These are phyloP conservation scores for Phyto melanocephala DNA, from an alignment of 2,888 invertebrate species.

Conservation along the genomic window DNA sequence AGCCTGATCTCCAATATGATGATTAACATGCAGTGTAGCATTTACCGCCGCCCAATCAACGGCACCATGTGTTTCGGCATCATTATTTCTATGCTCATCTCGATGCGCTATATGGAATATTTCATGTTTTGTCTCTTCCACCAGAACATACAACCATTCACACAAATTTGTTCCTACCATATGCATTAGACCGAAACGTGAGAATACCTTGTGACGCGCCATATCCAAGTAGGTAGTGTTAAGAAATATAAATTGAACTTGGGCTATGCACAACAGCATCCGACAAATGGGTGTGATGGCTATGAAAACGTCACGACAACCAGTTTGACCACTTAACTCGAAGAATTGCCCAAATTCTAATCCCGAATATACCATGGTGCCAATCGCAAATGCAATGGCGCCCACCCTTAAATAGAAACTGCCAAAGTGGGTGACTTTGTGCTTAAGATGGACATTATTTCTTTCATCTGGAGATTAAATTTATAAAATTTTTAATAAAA, in stretches of 20 bases:
- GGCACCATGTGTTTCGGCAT: conserved; percentile 62
- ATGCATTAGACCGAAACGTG: conserved; percentile 95
- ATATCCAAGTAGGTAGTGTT: conserved; percentile 88
- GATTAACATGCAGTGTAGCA: conserved; percentile 66
- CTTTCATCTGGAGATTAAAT: conserved; percentile 72
- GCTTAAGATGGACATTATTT: conserved; percentile 76
- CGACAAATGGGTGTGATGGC: conserved; percentile 91
- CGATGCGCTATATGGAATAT: conserved; percentile 85
- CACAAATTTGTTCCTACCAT: conserved; percentile 93
- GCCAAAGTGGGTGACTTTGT: conserved; percentile 83
- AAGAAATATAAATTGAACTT: conserved; percentile 96
- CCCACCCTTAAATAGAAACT: conserved; percentile 93
- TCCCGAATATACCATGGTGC: conserved; percentile 86
- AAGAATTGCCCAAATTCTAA: conserved; percentile 88
- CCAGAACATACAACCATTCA: conserved; percentile 93
- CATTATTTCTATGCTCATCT: conserved; percentile 64
- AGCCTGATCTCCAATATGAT: conserved; percentile 50
- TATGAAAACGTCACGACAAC: conserved; percentile 83
- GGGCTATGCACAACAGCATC: conserved; percentile 90
- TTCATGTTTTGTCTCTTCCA: conserved; percentile 93
- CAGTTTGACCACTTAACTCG: conserved; percentile 82
- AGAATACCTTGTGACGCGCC: conserved; percentile 84
- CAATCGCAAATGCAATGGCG: conserved; percentile 83
- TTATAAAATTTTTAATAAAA: neutral
- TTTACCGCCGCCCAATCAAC: conserved; percentile 72